phyloP scores from a whole-genome alignment of 2,797 vertebrate genomes.

The Synaphobranchus kaupii region DNA sequence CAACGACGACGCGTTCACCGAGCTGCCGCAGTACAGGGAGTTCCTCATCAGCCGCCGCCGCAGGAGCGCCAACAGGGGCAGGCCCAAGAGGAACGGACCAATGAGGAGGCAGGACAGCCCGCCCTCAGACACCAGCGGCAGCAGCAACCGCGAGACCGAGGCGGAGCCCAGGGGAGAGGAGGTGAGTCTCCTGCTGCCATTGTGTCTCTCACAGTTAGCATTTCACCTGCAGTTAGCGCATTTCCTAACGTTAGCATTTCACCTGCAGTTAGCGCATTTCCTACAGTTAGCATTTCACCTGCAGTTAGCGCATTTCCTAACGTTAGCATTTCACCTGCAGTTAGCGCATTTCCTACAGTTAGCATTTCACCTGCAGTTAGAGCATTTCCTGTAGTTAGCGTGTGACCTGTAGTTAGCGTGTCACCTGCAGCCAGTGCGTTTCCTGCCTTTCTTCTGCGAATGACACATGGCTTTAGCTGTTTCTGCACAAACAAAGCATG shows the following conservation, averaged over 20 bases:
- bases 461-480: not conserved
- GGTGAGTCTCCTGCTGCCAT: not conserved
- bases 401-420: not conserved
- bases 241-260: not conserved
- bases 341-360: not conserved
- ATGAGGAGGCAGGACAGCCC: slow-evolving; percentile 58
- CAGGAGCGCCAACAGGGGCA: slow-evolving; percentile 58
- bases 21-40: slow-evolving; percentile 63
- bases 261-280: not conserved
- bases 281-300: not conserved
- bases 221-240: not conserved
- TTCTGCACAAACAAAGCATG: too few species aligned
- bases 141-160: slow-evolving; percentile 41
- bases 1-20: slow-evolving; percentile 62
- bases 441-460: too few species aligned
- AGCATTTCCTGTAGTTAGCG: not conserved
- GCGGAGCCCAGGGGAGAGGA: slow-evolving; percentile 46
- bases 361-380: not conserved
- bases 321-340: not conserved
- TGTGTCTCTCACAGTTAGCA: not conserved
- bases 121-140: slow-evolving; percentile 39
- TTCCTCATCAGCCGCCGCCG: slow-evolving; percentile 66
- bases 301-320: not conserved
- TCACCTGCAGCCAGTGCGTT: too few species aligned
- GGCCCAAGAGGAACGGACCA: slow-evolving; percentile 57